These are phyloP conservation scores for Erebia epiphron DNA, from an alignment of 2,888 invertebrate genomes.

Conservation along the genomic window DNA sequence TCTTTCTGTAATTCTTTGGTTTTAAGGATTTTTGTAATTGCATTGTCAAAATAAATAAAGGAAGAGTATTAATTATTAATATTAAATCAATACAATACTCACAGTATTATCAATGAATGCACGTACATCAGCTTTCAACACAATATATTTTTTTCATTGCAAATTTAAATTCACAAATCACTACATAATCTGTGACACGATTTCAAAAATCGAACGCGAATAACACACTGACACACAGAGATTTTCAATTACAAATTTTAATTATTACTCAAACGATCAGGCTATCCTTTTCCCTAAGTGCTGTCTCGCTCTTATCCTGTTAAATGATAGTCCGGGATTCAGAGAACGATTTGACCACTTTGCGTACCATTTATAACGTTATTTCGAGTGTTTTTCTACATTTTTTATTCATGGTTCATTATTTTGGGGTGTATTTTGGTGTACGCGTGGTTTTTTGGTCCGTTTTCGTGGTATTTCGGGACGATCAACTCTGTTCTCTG, in stretches of 20 bases:
- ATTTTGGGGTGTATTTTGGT: conserved; percentile 31
- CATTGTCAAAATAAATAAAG: too few relatives aligned
- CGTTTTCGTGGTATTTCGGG: conserved; percentile 34
- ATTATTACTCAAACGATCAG: conserved; percentile 35
- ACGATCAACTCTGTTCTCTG: conserved; percentile 33
- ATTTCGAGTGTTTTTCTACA: conserved; percentile 34
- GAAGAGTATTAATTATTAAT: not conserved
- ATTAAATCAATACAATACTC: not conserved
- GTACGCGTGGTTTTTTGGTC: conserved; percentile 38
- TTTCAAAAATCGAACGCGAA: conserved; percentile 27
- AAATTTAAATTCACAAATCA: not conserved
- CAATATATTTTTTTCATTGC: not conserved
- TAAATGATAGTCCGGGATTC: conserved; percentile 46
- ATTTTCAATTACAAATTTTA: conserved; percentile 34
- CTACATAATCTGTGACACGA: conserved; percentile 1
- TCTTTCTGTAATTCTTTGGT: too few relatives aligned
- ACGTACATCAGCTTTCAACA: not conserved
- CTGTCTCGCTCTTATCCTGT: conserved; percentile 51
- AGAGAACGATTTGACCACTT: conserved; percentile 35
- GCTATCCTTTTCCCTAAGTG: conserved; percentile 37
- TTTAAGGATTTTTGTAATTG: too few relatives aligned
- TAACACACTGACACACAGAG: conserved; percentile 21
- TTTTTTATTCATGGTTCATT: conserved; percentile 50
- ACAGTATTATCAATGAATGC: conserved; percentile 19
- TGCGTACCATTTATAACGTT: conserved; percentile 44